phyloP scores from a whole-genome alignment of 2,797 vertebrate species.

The Helarctos malayanus region DNA sequence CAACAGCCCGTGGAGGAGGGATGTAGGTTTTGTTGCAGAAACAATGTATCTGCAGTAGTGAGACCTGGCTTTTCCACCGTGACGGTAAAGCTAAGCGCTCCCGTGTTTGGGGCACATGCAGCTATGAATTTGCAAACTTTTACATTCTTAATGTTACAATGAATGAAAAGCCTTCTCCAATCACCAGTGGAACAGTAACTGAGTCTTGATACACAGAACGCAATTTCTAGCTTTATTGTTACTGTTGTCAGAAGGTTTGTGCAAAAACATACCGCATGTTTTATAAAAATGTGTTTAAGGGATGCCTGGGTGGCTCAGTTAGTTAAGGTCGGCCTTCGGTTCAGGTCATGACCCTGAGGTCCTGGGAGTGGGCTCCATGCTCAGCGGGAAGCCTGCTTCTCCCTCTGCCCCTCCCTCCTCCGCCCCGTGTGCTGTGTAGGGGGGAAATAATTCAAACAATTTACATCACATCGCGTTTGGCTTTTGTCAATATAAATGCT shows the following conservation, averaged over 20 bases:
- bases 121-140: neutral
- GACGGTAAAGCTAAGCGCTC: too few species aligned
- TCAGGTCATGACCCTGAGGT: neutral
- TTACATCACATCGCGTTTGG: too few species aligned
- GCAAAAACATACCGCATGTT: neutral
- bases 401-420: too few species aligned
- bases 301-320: neutral
- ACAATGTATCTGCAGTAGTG: neutral
- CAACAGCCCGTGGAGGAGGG: neutral
- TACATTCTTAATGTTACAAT: neutral
- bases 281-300: neutral
- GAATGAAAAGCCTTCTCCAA: neutral
- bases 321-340: neutral
- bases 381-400: neutral
- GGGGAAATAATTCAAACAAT: neutral
- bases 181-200: neutral
- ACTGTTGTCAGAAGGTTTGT: neutral
- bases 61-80: neutral
- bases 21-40: neutral
- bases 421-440: fast-evolving
- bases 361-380: neutral
- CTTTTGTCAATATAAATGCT: neutral
- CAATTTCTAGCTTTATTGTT: neutral
- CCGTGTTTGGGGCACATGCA: neutral
- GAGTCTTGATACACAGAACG: neutral